Conservation (phyloP, 2,888 invertebrate genomes). For the Limnephilus marmoratus region DNA sequence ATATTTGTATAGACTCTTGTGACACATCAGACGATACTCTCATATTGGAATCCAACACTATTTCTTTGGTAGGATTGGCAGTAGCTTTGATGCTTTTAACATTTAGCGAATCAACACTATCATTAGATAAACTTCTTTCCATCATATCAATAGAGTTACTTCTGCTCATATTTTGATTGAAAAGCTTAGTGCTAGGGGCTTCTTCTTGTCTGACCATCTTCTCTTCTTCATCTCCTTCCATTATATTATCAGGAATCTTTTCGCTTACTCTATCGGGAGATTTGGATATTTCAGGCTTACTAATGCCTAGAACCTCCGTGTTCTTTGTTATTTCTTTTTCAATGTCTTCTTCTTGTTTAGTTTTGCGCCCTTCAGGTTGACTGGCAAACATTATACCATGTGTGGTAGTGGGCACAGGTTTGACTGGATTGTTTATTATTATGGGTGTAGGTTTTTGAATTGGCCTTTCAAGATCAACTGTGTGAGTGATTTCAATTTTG, state of each 20-base stretch:
- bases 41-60: conserved; percentile 78
- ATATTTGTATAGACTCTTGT: conserved; percentile 81
- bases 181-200: conserved; percentile 56
- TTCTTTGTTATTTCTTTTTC: conserved; percentile 76
- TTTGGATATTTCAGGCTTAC: conserved; percentile 73
- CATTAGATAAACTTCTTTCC: conserved; percentile 68
- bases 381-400: conserved; percentile 44
- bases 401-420: conserved; percentile 67
- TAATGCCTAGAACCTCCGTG: conserved; percentile 75
- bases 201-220: conserved; percentile 67
- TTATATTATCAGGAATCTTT: conserved; percentile 76
- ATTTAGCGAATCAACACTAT: conserved; percentile 69
- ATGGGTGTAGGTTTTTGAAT: conserved; percentile 4
- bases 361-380: conserved; percentile 54
- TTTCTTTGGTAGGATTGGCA: conserved; percentile 77
- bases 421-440: not conserved
- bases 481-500: conserved; percentile 35
- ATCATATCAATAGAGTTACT: conserved; percentile 68
- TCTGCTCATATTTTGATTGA: conserved; percentile 55
- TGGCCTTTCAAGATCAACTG: conserved; percentile 2
- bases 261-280: conserved; percentile 71
- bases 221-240: conserved; percentile 75
- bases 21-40: conserved; percentile 78
- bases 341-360: conserved; percentile 74
- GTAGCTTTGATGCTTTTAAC: conserved; percentile 78